These are phyloP conservation scores for Xyrauchen texanus DNA, from an alignment of 2,113 vertebrate genomes.

Conservation along the genomic window DNA sequence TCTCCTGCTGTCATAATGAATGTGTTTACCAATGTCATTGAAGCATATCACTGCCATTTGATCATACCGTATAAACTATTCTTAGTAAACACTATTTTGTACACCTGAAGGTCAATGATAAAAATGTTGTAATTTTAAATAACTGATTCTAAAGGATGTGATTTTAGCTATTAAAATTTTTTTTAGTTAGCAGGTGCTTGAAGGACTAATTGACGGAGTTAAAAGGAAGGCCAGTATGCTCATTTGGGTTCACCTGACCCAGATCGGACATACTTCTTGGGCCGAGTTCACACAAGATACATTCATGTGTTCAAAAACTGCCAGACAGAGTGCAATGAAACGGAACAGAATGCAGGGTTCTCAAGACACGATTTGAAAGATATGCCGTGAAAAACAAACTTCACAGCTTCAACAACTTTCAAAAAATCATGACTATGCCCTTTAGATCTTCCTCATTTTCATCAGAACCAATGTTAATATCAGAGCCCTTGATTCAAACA, in stretches of 20 bases:
- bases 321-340: too few species aligned
- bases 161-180: too few species aligned
- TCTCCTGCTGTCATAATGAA: slow-evolving; percentile 2
- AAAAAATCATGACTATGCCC: neutral
- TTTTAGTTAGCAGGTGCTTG: too few species aligned
- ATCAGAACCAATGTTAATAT: neutral
- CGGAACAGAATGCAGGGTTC: too few species aligned
- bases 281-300: too few species aligned
- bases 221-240: too few species aligned
- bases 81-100: neutral
- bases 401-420: neutral
- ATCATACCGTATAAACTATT: neutral
- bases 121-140: neutral
- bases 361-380: too few species aligned
- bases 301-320: too few species aligned
- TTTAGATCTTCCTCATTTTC: neutral
- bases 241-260: too few species aligned
- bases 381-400: too few species aligned
- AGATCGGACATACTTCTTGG: too few species aligned
- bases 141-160: neutral
- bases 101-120: neutral
- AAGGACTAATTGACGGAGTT: too few species aligned
- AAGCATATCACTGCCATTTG: neutral
- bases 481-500: neutral
- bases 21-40: neutral